Conservation (phyloP, 1,140 invertebrate genomes). For the Cydia strobilella region DNA sequence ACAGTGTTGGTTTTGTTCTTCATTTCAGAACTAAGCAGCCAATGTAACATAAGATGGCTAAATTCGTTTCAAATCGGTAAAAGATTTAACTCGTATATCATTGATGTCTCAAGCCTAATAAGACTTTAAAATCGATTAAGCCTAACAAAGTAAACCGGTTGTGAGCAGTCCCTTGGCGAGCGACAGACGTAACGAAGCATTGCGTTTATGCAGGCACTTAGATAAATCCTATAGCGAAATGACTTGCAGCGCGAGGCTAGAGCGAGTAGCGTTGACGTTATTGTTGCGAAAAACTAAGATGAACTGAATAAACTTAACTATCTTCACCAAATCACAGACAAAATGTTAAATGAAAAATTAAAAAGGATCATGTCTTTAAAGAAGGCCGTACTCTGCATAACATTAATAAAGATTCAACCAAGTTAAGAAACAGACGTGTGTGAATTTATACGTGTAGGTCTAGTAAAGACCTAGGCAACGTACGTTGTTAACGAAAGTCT, state of each 20-base stretch:
- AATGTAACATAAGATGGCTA: background rate
- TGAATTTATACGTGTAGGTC: too few relatives aligned
- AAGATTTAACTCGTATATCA: background rate
- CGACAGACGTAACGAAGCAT: slow-evolving; percentile 59
- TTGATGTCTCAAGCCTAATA: background rate
- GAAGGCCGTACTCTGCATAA: too few relatives aligned
- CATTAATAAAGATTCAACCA: too few relatives aligned
- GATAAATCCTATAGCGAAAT: slow-evolving; percentile 65
- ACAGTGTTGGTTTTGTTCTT: too few relatives aligned
- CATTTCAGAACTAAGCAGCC: background rate
- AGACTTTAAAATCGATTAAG: slow-evolving; percentile 18
- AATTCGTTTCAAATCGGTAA: background rate
- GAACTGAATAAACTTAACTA: too few relatives aligned
- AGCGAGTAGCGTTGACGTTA: background rate
- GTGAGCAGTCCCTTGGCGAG: slow-evolving; percentile 49
- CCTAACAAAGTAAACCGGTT: background rate
- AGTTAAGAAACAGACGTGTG: too few relatives aligned
- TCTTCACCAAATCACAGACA: too few relatives aligned
- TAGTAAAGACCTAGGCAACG: too few relatives aligned
- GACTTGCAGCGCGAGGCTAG: slow-evolving; percentile 33
- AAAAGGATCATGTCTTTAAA: too few relatives aligned
- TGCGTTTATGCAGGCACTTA: slow-evolving; percentile 63
- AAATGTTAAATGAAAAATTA: too few relatives aligned
- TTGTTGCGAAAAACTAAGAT: background rate
- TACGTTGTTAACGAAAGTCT: too few relatives aligned